These are phyloP conservation scores for Elgaria multicarinata DNA, from an alignment of 2,113 vertebrate species.

Conservation along the genomic window DNA sequence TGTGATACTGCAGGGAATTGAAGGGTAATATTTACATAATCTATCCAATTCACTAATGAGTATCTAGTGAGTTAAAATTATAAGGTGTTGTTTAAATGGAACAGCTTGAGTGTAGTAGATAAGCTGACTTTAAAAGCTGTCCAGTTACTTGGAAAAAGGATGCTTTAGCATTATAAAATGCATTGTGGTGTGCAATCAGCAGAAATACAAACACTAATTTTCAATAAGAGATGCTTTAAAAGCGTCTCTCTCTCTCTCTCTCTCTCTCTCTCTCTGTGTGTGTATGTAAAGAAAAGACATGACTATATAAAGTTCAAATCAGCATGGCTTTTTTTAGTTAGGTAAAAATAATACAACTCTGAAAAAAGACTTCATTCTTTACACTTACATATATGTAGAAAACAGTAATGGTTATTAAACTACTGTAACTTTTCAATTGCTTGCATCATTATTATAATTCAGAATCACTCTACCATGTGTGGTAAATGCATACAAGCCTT, in stretches of 20 bases:
- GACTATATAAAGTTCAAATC: background rate
- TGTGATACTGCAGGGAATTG: conserved; percentile 56
- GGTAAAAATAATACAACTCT: background rate
- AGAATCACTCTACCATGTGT: background rate
- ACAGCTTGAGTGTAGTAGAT: conserved; percentile 48
- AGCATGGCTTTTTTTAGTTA: background rate
- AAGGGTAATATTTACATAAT: conserved; percentile 60
- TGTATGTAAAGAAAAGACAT: background rate
- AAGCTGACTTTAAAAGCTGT: conserved; percentile 41
- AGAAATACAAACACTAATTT: background rate
- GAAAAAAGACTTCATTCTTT: background rate
- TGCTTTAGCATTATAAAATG: background rate
- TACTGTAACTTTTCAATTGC: background rate
- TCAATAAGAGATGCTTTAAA: conserved; percentile 9
- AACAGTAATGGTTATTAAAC: background rate
- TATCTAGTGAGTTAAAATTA: conserved; percentile 55
- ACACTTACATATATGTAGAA: background rate
- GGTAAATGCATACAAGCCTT: too few relatives aligned
- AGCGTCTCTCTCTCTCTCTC: too few relatives aligned
- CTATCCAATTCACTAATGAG: conserved; percentile 54
- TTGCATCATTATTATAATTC: background rate
- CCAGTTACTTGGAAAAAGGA: conserved; percentile 16
- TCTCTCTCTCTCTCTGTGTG: too few relatives aligned
- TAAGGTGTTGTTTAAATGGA: conserved; percentile 48
- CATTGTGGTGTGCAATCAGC: background rate